Conservation (phyloP, 1,140 invertebrate species). For the Cydia splendana region DNA sequence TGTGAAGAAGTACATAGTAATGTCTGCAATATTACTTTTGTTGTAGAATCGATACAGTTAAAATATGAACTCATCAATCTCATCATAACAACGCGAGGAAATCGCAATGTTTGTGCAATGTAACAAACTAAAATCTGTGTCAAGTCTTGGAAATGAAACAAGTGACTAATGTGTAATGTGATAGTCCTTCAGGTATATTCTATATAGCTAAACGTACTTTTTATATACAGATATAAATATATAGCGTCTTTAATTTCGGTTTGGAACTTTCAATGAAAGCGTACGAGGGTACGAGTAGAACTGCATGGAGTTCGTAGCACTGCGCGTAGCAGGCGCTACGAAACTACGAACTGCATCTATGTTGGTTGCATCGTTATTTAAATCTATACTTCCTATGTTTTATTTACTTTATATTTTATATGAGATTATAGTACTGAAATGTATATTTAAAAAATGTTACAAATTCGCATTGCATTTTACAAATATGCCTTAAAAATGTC, state of each 20-base stretch:
- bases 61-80: too few relatives aligned
- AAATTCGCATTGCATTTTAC: constrained; percentile 18
- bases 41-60: too few relatives aligned
- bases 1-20: too few relatives aligned
- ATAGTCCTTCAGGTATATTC: too few relatives aligned
- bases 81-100: too few relatives aligned
- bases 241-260: not conserved
- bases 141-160: too few relatives aligned
- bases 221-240: too few relatives aligned
- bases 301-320: not conserved
- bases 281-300: not conserved
- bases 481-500: not conserved
- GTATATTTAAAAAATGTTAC: not conserved
- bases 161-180: too few relatives aligned
- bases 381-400: not conserved
- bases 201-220: too few relatives aligned
- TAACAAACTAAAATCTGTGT: too few relatives aligned
- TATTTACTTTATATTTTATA: not conserved
- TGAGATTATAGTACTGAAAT: not conserved
- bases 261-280: not conserved
- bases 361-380: not conserved
- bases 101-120: too few relatives aligned
- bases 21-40: too few relatives aligned
- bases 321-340: not conserved
- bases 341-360: constrained; percentile 1